Evolutionary conservation across 2,888 invertebrate genomes (phyloP).

Genomic region (Quadriops clusia): DNA sequence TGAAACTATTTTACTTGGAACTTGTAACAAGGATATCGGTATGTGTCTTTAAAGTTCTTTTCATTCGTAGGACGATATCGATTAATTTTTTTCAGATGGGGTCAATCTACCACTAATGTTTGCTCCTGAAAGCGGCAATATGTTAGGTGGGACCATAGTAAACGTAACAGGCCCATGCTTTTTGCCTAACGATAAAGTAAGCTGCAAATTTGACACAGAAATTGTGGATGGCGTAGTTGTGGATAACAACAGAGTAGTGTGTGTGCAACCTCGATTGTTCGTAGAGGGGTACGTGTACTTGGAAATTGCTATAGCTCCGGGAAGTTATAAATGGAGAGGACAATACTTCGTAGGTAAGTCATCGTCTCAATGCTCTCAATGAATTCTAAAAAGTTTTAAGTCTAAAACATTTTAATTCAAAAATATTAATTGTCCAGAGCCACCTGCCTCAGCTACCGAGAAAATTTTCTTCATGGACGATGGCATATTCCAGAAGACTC

Average conservation of each 20-base stretch:
- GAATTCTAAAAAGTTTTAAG: constrained; percentile 1
- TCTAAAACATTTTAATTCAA: background rate
- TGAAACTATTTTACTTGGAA: constrained; percentile 85
- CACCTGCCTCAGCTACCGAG: constrained; percentile 76
- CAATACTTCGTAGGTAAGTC: constrained; percentile 79
- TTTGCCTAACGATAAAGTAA: constrained; percentile 58
- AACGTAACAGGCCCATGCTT: constrained; percentile 96
- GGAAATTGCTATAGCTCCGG: constrained; percentile 72
- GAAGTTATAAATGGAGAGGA: constrained; percentile 79
- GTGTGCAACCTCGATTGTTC: constrained; percentile 76
- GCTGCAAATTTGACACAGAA: constrained; percentile 74
- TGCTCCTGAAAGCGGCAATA: constrained; percentile 91
- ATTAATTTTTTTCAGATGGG: constrained; percentile 46
- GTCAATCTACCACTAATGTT: constrained; percentile 73
- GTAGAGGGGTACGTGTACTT: constrained; percentile 83
- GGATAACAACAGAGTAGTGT: constrained; percentile 73
- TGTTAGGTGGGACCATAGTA: constrained; percentile 93
- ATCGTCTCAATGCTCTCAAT: constrained; percentile 1
- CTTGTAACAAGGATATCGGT: constrained; percentile 86
- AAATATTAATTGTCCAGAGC: constrained; percentile 46
- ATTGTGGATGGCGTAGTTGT: constrained; percentile 66
- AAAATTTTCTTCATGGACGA: constrained; percentile 71
- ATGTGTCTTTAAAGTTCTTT: constrained; percentile 20
- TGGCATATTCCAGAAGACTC: constrained; percentile 59
- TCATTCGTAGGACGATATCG: constrained; percentile 1